Evolutionary conservation across 1,140 invertebrate species (phyloP), one percentile per base, ranked within the genome.

Genomic region (Chelonus insularis): DNA sequence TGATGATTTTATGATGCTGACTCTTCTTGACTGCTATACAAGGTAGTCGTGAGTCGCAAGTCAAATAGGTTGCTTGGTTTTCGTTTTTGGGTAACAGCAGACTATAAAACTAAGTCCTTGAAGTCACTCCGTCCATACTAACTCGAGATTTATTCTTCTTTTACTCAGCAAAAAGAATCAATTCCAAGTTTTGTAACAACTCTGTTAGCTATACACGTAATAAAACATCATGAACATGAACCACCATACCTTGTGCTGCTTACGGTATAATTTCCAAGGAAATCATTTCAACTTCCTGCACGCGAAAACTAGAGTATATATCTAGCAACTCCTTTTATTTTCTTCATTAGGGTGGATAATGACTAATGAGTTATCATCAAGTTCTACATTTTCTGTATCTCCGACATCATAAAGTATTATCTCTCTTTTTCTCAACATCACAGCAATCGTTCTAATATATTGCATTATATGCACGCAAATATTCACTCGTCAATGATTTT

Each of bases 1-100:
- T 43, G 54, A 39, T 45, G 39, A 57, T 57, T 57, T 57, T 57
- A 57, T 57, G 41, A 20, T 21, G 14, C 18, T 20, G 14, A 56
- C 5, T 43, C 36, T 16, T 16, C 32, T 18, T 18, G 34, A 41
- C 14, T 39, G 18, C 36, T 20, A n/a, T 56, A 56, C 21, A 56
- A 37, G 36, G 52, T 20, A 37, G 11, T 39, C 52, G 52, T 56
- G 52, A 56, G 52, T 41, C n/a, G 52, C 21, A 23, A 39, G 16
- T 18, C 14, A 36, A 56, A 56, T 25, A 39, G 36, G 32, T 5
- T 16, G 11, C 14, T 23, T 37, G 32, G 32, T 37, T 36, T 54
- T 54, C 18, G 14, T 43, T 43, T 43, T 37, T 9, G 16, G 8
- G 23, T n/a, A 50, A 50, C 18, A 25, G 25, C 41, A 16, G 41